Evolutionary conservation across 2,113 vertebrate species (phyloP), one percentile per base, ranked within the genome.

Genomic region (Corvus hawaiiensis): DNA sequence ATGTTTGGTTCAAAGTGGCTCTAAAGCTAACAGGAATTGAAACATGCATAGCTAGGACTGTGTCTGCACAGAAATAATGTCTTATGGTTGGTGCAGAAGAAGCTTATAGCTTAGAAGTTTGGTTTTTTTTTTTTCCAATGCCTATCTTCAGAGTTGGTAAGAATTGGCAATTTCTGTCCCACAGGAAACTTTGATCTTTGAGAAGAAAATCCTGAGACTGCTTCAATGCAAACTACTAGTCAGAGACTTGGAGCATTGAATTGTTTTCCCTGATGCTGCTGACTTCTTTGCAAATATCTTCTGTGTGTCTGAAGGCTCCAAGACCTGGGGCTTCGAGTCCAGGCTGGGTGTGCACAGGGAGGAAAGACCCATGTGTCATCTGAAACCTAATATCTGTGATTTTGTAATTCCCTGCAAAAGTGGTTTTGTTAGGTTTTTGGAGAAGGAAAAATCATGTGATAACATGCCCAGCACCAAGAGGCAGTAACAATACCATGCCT

Each of bases 291-390:
- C 20, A 76, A 30, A 37, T 48, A 11, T 69, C 51, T 33, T 76
- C 23, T 16, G 1, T 4, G 10, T 79, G 13, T n/a, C 66, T 48
- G 48, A 22, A 75, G 69, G 14, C 24, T 48, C 3, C 41, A 14
- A 56, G 35, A 19, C 30, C 9, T 2, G 4, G 8, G 30, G 4
- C 43, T 89, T 82, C 0, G 0, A 46, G 13, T 66, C n/a, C 23
- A 35, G 33, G 7, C 52, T 71, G 24, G 8, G 13, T 51, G 12
- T n/a, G 5, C 27, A 28, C 13, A 26, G 33, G 26, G 62, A 49
- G 22, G 35, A 71, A 74, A 79, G 20, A 89, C 32, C 21, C 13
- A 11, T 3, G 20, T 91, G 41, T 30, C 0, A 0, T 58, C 66
- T 51, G 59, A 66, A 84, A 67, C 22, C 24, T 44, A 35, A 0